Evolutionary conservation across 2,113 vertebrate genomes (phyloP).

Genomic region (Cisticola juncidis): DNA sequence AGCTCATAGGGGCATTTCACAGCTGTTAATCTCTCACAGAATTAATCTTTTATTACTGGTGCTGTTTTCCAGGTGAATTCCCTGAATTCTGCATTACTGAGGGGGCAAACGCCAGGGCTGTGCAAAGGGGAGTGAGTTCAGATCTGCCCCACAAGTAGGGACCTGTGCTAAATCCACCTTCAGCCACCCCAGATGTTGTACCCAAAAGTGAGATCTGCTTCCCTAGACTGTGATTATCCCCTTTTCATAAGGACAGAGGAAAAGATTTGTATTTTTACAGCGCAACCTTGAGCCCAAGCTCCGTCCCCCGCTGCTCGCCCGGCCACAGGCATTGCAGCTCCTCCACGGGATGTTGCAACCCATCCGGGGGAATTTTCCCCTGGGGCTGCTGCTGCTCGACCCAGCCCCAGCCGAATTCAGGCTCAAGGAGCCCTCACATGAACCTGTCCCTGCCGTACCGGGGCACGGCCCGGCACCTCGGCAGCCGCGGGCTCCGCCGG

Average conservation of each 20-base stretch:
- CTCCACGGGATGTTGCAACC: not conserved
- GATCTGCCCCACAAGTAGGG: rapidly evolving
- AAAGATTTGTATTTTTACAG: not conserved
- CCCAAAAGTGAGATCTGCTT: not conserved
- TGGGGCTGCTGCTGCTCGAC: not conserved
- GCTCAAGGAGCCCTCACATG: not conserved
- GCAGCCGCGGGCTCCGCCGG: not conserved
- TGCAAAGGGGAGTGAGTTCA: not conserved
- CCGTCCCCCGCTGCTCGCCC: rapidly evolving
- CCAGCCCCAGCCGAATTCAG: not conserved
- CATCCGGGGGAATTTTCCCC: not conserved
- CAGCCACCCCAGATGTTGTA: not conserved
- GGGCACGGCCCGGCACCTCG: not conserved
- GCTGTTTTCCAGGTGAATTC: not conserved
- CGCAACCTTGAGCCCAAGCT: not conserved
- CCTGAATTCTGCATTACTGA: rapidly evolving
- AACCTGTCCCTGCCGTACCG: not conserved
- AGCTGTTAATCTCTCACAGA: not conserved
- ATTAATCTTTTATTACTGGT: not conserved
- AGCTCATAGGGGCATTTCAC: not conserved
- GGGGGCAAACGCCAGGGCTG: rapidly evolving
- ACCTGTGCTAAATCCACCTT: not conserved
- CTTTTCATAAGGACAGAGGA: not conserved
- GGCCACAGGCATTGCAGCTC: not conserved
- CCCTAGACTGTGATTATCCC: not conserved